Percentiles rank a stretch among this genome's conserved stretches.
These are phyloP conservation scores for Drosophila busckii DNA, from an alignment of 1,140 invertebrate genomes.

Conservation along the genomic window DNA sequence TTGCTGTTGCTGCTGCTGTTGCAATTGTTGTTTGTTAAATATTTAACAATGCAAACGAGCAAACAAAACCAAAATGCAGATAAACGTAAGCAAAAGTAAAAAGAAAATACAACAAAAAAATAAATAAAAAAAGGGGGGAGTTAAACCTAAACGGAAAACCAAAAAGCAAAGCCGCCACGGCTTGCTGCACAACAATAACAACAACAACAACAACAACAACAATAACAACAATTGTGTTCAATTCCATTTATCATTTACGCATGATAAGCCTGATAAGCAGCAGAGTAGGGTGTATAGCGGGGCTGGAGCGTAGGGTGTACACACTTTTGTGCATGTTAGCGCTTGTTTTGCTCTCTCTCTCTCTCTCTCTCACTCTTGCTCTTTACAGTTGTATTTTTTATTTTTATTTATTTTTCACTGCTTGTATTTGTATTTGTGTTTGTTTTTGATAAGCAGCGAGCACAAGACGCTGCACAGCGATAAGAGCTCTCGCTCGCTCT, in stretches of 20 bases:
- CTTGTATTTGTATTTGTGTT: not conserved
- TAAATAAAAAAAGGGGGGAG: not conserved
- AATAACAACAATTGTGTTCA: slow-evolving; percentile 16
- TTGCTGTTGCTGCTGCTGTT: no score
- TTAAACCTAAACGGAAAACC: slow-evolving; percentile 17
- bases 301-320: no score
- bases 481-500: no score
- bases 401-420: no score
- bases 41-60: no score
- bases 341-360: no score
- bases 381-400: no score
- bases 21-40: no score
- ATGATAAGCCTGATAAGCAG: slow-evolving; percentile 44
- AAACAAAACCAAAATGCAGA: slow-evolving; percentile 13
- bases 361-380: no score
- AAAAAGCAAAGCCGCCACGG: slow-evolving; percentile 13
- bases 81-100: slow-evolving; percentile 4
- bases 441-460: not conserved
- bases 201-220: slow-evolving; percentile 2
- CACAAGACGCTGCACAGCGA: no score
- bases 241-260: slow-evolving; percentile 51
- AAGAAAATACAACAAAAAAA: not conserved
- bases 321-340: slow-evolving; percentile 17
- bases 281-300: no score
- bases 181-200: no score